A percentile compares a stretch with the other conserved stretches of the same genome.
Conservation (phyloP, 2,113 vertebrate genomes). For the Leiothrix lutea region DNA sequence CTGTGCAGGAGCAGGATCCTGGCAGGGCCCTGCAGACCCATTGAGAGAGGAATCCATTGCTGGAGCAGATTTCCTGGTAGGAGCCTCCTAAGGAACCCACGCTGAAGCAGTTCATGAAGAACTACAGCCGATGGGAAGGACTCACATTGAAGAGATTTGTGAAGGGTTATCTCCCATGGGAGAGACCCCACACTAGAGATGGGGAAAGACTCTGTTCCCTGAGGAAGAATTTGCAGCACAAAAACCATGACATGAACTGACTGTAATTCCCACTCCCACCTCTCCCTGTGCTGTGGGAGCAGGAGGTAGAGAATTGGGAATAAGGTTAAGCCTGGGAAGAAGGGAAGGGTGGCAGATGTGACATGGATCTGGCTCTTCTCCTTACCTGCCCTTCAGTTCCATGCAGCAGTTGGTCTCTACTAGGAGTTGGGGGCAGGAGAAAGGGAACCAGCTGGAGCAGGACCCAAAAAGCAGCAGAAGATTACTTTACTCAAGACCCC, state of each 20-base stretch:
- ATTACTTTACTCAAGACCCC: neutral
- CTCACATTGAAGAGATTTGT: neutral
- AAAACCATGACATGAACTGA: neutral
- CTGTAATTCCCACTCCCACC: fast-evolving
- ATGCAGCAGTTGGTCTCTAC: neutral
- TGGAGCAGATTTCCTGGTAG: neutral
- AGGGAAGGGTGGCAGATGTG: no score
- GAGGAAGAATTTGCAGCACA: neutral
- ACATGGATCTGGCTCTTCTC: neutral
- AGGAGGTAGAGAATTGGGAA: fast-evolving
- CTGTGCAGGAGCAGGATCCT: neutral
- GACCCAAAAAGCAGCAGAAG: neutral
- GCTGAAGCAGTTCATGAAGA: neutral
- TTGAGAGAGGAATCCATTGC: neutral
- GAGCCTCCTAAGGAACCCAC: fast-evolving
- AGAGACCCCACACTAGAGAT: neutral
- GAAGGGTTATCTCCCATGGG: neutral
- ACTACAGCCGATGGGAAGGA: neutral
- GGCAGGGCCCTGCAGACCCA: neutral
- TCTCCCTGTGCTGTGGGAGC: neutral
- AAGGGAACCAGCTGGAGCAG: neutral
- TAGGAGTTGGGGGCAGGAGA: neutral
- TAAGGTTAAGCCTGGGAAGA: neutral
- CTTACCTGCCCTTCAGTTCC: neutral
- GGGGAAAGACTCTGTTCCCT: neutral